Percentiles rank a stretch among this genome's conserved stretches.
These are phyloP conservation scores for Leptinotarsa texana DNA, from an alignment of 1,140 invertebrate species.

Conservation along the genomic window DNA sequence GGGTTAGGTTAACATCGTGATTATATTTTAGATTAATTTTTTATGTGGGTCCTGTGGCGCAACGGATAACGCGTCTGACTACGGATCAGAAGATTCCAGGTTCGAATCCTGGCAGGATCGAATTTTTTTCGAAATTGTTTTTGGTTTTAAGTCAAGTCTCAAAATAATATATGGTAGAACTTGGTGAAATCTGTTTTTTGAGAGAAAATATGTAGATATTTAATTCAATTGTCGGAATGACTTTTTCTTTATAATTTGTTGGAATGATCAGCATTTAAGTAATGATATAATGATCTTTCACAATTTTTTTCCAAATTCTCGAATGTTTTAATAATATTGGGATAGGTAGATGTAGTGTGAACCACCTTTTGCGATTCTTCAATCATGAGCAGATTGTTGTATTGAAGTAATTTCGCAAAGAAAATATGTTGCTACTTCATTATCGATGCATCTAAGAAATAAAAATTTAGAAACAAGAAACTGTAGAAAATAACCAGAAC, in stretches of 20 bases:
- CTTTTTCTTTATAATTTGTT: too few relatives aligned
- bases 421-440: background rate
- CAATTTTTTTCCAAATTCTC: too few relatives aligned
- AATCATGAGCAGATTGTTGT: background rate
- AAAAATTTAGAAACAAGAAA: too few relatives aligned
- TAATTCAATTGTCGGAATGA: background rate
- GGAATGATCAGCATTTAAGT: too few relatives aligned
- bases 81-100: conserved; percentile 74
- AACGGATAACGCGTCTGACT: conserved; percentile 75
- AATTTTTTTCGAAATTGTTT: conserved; percentile 33
- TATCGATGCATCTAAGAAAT: background rate
- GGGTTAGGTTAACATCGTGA: too few relatives aligned
- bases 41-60: conserved; percentile 54
- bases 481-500: too few relatives aligned
- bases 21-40: accelerated
- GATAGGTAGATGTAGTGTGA: too few relatives aligned
- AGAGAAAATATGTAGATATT: background rate
- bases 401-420: background rate
- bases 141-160: background rate
- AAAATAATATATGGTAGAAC: too few relatives aligned
- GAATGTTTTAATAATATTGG: too few relatives aligned
- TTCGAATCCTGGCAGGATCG: conserved; percentile 71
- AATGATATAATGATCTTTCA: too few relatives aligned
- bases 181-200: too few relatives aligned
- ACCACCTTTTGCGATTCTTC: too few relatives aligned